Evolutionary conservation across 2,113 vertebrate species (phyloP).

Genomic region (Spea multiplicata): DNA sequence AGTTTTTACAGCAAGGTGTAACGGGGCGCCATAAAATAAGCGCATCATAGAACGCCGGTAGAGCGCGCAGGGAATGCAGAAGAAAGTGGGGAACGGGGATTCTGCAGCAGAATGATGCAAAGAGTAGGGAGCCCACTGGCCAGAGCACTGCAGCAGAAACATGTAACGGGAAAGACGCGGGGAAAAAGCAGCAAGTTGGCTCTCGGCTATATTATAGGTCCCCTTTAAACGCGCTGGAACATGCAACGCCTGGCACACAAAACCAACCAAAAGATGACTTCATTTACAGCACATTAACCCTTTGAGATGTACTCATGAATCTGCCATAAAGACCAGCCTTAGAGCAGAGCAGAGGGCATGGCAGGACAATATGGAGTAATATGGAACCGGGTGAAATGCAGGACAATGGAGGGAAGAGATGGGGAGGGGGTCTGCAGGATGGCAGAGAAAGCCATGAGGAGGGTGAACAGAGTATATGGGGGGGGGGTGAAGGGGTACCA

Average conservation of each 20-base stretch:
- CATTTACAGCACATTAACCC: no score
- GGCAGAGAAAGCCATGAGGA: no score
- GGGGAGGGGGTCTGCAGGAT: not conserved
- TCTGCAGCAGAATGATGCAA: not conserved
- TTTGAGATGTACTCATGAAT: no score
- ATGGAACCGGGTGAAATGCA: not conserved
- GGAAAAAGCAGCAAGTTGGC: not conserved
- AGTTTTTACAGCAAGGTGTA: not conserved
- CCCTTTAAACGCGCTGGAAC: no score
- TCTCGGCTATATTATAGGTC: no score
- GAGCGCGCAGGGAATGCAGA: not conserved
- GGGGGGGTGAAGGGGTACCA: no score
- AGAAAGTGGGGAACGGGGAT: not conserved
- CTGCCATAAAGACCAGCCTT: no score
- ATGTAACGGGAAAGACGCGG: not conserved
- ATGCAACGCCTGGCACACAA: no score
- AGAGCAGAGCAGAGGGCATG: no score
- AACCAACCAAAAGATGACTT: no score
- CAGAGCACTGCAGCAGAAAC: not conserved
- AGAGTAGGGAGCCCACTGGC: not conserved
- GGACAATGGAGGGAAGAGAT: not conserved
- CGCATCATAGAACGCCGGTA: not conserved
- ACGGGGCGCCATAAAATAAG: conserved; percentile 8
- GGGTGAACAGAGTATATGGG: no score
- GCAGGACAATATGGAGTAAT: no score